These are phyloP conservation scores for Hecatera dysodea DNA, from an alignment of 2,888 invertebrate species.

Conservation along the genomic window DNA sequence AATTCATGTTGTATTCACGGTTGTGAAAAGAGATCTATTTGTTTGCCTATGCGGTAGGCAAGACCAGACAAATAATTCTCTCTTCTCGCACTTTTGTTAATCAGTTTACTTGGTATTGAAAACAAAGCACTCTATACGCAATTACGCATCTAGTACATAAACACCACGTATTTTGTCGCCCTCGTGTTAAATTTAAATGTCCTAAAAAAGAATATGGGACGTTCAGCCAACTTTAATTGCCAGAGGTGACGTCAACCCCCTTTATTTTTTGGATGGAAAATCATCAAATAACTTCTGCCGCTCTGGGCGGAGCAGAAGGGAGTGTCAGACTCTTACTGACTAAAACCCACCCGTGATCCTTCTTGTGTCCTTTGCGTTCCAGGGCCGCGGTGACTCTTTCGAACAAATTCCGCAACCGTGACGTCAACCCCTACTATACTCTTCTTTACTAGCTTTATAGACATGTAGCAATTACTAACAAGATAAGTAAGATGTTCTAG, in stretches of 20 bases:
- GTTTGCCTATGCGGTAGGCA: too few species aligned
- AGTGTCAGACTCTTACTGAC: too few species aligned
- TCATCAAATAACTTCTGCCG: too few species aligned
- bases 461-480: constrained; percentile 16
- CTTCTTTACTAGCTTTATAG: constrained; percentile 9
- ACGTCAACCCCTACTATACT: constrained; percentile 20
- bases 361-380: too few species aligned
- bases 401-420: too few species aligned
- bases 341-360: too few species aligned
- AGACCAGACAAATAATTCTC: neutral
- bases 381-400: too few species aligned
- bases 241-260: constrained; percentile 37
- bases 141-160: constrained; percentile 4
- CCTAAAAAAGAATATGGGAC: constrained; percentile 36
- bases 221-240: constrained; percentile 39
- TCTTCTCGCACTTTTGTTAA: neutral
- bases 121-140: neutral
- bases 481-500: constrained; percentile 45
- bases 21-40: too few species aligned
- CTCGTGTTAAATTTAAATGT: constrained; percentile 31
- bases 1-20: too few species aligned
- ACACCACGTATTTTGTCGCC: constrained; percentile 12
- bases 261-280: too few species aligned
- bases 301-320: too few species aligned
- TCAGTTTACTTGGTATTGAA: neutral